Evolutionary conservation across 1,140 invertebrate species (phyloP).

Genomic region (Ceratosolen fusciceps): DNA sequence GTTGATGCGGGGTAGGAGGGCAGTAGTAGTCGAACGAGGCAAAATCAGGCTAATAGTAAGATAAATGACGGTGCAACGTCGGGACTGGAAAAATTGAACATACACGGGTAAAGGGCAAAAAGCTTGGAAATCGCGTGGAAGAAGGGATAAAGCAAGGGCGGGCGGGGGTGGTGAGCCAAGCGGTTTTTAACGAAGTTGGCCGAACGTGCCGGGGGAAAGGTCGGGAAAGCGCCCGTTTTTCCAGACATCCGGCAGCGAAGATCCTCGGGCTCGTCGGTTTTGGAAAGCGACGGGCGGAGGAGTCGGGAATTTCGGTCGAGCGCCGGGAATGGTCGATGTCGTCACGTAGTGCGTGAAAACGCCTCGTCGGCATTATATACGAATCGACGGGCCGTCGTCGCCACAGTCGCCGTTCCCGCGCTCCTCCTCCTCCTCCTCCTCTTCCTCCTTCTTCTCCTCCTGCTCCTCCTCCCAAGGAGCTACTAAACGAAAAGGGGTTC

Average conservation of each 20-base stretch:
- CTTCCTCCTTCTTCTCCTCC: too few relatives aligned
- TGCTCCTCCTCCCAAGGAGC: too few relatives aligned
- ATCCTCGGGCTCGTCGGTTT: background rate
- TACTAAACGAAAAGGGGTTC: conserved; percentile 7
- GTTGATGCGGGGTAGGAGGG: too few relatives aligned
- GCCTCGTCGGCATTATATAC: background rate
- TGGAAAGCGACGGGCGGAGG: background rate
- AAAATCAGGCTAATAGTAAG: too few relatives aligned
- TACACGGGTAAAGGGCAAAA: background rate
- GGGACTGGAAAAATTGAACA: background rate
- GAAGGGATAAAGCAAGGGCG: background rate
- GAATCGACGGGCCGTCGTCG: background rate
- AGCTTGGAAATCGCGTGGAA: background rate
- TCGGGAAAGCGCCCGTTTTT: background rate
- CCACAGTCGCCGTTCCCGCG: conserved; percentile 14
- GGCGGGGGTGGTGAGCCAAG: background rate
- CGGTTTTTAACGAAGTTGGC: background rate
- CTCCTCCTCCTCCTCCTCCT: too few relatives aligned
- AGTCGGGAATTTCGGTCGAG: background rate
- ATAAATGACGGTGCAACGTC: background rate
- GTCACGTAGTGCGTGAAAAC: conserved; percentile 11
- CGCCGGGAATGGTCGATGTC: background rate
- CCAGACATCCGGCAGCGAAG: background rate
- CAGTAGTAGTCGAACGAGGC: too few relatives aligned
- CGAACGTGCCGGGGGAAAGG: background rate